Evolutionary conservation across 1,140 invertebrate species (phyloP).

Genomic region (Drosophila seguyi): DNA sequence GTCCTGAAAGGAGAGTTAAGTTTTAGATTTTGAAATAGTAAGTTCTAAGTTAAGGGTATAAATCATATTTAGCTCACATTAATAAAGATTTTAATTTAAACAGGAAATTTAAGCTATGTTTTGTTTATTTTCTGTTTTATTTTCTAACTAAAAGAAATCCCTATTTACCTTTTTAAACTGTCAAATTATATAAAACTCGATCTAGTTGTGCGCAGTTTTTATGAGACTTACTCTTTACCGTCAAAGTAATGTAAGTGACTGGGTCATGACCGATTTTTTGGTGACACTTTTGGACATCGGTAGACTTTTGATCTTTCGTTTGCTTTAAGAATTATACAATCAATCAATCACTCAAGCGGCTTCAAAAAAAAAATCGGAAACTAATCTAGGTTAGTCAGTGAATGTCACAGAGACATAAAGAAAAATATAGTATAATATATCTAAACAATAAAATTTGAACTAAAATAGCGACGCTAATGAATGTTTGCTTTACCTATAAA

Average conservation of each 20-base stretch:
- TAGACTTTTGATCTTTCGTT: constrained; percentile 2
- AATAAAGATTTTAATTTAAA: neutral
- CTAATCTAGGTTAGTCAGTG: neutral
- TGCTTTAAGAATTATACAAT: neutral
- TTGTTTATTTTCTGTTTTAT: too few relatives aligned
- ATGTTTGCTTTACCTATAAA: too few relatives aligned
- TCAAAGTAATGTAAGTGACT: neutral
- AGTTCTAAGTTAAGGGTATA: neutral
- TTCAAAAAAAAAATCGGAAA: neutral
- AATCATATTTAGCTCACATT: neutral
- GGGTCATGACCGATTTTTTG: neutral
- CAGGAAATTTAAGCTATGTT: too few relatives aligned
- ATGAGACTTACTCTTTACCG: neutral
- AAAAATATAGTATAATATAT: neutral
- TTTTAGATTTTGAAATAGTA: neutral
- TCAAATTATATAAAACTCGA: neutral
- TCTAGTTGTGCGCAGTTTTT: neutral
- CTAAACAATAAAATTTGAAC: neutral
- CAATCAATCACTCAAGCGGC: neutral
- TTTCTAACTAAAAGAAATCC: neutral
- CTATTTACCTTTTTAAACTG: neutral
- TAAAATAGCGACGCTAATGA: too few relatives aligned
- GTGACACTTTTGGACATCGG: neutral
- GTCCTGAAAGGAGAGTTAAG: constrained; percentile 80
- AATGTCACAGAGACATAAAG: neutral